Base-by-base conservation (phyloP, 2,888 invertebrate species). In the Neoaliturus tenellus region DNA sequence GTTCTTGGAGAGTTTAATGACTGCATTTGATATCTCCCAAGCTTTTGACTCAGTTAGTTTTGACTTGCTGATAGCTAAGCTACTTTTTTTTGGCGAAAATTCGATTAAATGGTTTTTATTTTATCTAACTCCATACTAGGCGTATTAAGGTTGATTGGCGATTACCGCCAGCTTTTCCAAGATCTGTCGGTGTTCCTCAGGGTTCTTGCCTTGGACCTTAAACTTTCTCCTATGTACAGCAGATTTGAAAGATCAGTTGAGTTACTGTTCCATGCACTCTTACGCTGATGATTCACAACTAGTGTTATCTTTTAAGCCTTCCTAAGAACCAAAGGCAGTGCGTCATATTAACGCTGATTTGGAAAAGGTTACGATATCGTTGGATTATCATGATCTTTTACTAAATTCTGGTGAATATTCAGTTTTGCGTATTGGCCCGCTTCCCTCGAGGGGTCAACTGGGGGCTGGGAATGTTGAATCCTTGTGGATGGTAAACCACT, bases 201-300 rank as follows among this genome's bases (percentile, higher is more conserved):
- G 69, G 39, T 5, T 14, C 28, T 69, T 67, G 69, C 39, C n/a
- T 69, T 12, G 69, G 69, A 39, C 39, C 69, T 1, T 69, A n/a
- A 5, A 39, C 39, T 69, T 69, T 39, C 69, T 69, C 2, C 5
- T 69, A 39, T 69, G 20, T n/a, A 35, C 69, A 8, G 35, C 20
- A 39, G 69, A 69, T 69, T 35, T 69, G 23, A 69, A 69, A 39
- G 33, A n/a, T 31, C 69, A 69, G 69, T 35, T 69, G 69, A 23
- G 28, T 35, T 25, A 35, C 23, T 69, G 69, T 20, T 69, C 69
- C 20, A 17, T 69, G n/a, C 39, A 69, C 23, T 69, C 69, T 33
- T 69, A 35, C 14, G n/a, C 69, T 31, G 62, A 31, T 62, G 62
- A 35, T 39, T 35, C 33, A 14, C 39, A 69, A 20, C n/a, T n/a